Evolutionary conservation across 2,888 invertebrate species (phyloP).

Genomic region (Neria commutata): DNA sequence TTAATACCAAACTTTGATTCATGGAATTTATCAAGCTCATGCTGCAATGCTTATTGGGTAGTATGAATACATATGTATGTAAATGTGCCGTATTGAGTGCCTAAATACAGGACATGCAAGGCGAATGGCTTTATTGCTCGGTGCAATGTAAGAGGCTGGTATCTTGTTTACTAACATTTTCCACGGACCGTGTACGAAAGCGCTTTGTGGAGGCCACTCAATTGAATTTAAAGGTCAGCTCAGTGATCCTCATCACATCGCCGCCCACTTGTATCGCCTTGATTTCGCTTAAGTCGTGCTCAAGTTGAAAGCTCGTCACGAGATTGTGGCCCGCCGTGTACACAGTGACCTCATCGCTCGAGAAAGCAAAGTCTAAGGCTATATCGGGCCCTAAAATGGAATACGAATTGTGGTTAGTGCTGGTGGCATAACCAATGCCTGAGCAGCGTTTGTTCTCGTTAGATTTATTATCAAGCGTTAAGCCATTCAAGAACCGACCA

Average conservation of each 20-base stretch:
- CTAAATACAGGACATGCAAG: too few species aligned
- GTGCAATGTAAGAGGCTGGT: too few species aligned
- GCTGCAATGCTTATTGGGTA: too few species aligned
- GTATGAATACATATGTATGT: background rate
- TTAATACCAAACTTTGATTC: too few species aligned
- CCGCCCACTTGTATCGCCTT: conserved; percentile 59
- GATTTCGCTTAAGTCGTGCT: conserved; percentile 49
- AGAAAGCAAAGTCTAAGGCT: conserved; percentile 53
- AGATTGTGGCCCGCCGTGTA: conserved; percentile 50
- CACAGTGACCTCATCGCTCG: conserved; percentile 47
- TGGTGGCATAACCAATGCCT: conserved; percentile 2
- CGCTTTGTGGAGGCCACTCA: too few species aligned
- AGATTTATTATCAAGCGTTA: conserved; percentile 8
- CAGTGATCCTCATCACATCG: conserved; percentile 55
- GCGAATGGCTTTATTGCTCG: too few species aligned
- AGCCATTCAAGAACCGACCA: conserved; percentile 44
- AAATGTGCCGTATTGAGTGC: background rate
- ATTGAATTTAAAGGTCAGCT: conserved; percentile 50
- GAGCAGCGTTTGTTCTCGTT: background rate
- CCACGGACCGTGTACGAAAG: too few species aligned
- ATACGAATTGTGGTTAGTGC: conserved; percentile 37
- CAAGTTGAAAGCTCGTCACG: conserved; percentile 47
- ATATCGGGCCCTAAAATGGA: conserved; percentile 57
- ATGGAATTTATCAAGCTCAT: too few species aligned
- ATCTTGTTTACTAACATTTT: background rate